Evolutionary conservation across 2,888 invertebrate genomes (phyloP), one percentile per base, ranked within the genome.

Genomic region (Lampropteryx suffumata): DNA sequence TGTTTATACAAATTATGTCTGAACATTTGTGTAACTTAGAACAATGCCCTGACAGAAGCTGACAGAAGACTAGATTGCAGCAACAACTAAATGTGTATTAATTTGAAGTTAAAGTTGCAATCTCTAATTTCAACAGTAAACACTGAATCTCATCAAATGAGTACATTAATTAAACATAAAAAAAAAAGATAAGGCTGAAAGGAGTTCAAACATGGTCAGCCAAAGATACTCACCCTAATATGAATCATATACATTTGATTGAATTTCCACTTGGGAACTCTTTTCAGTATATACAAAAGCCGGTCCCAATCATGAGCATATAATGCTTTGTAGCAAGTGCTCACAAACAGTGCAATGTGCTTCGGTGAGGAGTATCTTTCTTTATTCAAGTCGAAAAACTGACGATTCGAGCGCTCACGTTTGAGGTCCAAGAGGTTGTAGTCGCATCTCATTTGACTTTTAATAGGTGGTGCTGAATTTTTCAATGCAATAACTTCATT

Each of bases 271-370:
- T 75, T 73, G 0, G 86, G 84, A 2, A 75, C 73, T 46, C 79
- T 82, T 47, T 73, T 81, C 29, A 90, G 55, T 6, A 90, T 55
- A 53, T 78, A 85, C 12, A 82, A 41, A 1, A 89, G 58, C 46
- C 79, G 82, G 42, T 85, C 75, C 89, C 89, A 90, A 44, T 87
- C 71, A 10, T 90, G 90, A 0, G 79, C 67, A 33, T 86, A 83
- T 8, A 89, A 73, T 0, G 90, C 86, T 10, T 65, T 69, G 27
- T 70, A 64, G 13, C 59, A 59, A 0, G 62, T 2, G 28, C 53
- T 48, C 10, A 53, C 32, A 9, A 43, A 48, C 21, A 53, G 28
- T 0, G 40, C 13, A 1, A 10, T 8, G 33, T 53, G 44, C 0
- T 44, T 44, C 0, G 13, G 10, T 0, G 48, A 21, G 0, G 40